A percentile compares a stretch with the other conserved stretches of the same genome.
These are phyloP conservation scores for Phaonia tiefii DNA, from an alignment of 2,888 invertebrate species.

Conservation along the genomic window DNA sequence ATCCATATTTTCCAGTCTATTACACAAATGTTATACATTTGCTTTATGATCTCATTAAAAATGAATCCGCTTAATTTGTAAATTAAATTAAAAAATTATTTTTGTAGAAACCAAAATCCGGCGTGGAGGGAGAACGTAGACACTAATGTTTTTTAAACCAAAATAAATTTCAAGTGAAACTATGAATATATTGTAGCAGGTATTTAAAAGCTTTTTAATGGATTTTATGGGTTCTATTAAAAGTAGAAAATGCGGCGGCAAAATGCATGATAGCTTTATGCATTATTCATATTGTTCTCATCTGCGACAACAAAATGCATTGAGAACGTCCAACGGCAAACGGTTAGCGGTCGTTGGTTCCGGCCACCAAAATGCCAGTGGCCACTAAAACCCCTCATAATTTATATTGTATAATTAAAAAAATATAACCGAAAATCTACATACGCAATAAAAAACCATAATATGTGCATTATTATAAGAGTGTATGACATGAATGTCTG, in stretches of 20 bases:
- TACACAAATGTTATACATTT: slow-evolving; percentile 9
- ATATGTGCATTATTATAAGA: not conserved
- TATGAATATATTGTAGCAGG: too few relatives aligned
- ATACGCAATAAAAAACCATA: slow-evolving; percentile 21
- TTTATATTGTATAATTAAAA: slow-evolving; percentile 43
- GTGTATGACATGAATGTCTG: slow-evolving; percentile 16
- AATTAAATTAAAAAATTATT: slow-evolving; percentile 30
- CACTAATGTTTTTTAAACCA: slow-evolving; percentile 33
- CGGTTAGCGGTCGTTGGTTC: not conserved
- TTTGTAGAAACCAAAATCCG: not conserved
- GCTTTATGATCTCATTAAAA: slow-evolving; percentile 29
- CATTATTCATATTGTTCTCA: slow-evolving; percentile 36
- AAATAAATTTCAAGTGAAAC: slow-evolving; percentile 18
- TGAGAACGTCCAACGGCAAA: not conserved
- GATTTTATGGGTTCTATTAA: slow-evolving; percentile 49
- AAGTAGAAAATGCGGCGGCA: slow-evolving; percentile 19
- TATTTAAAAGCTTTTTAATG: slow-evolving; percentile 52
- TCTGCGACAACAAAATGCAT: not conserved
- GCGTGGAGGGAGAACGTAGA: not conserved
- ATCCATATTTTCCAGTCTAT: not conserved
- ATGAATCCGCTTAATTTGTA: slow-evolving; percentile 24
- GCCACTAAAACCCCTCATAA: slow-evolving; percentile 38
- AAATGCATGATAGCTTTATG: slow-evolving; percentile 10
- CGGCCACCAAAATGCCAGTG: slow-evolving; percentile 1
- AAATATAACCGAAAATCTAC: slow-evolving; percentile 21